These are phyloP conservation scores for Cabera pusaria DNA, from an alignment of 2,888 invertebrate species.

Conservation along the genomic window DNA sequence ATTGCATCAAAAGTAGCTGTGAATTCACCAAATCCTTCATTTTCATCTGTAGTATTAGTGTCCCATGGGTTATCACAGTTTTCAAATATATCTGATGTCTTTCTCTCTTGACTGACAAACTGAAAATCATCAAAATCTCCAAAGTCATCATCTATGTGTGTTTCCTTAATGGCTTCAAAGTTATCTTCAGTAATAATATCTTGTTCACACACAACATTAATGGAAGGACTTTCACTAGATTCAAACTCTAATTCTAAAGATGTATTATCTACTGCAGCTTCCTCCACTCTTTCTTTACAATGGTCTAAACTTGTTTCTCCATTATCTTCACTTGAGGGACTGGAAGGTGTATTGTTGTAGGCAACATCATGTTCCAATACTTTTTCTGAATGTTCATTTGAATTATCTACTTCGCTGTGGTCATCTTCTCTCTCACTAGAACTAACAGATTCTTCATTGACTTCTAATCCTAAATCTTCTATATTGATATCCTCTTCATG, in stretches of 20 bases:
- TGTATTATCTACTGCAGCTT: conserved; percentile 23
- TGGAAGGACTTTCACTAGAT: conserved; percentile 14
- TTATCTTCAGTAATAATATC: conserved; percentile 12
- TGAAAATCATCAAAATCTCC: conserved; percentile 81
- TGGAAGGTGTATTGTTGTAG: conserved; percentile 30
- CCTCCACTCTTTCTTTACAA: conserved; percentile 22
- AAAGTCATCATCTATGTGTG: conserved; percentile 64
- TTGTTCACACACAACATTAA: conserved; percentile 14
- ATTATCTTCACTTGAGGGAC: conserved; percentile 31
- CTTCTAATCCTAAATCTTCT: conserved; percentile 64
- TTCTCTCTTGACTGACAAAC: conserved; percentile 47
- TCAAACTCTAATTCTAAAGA: conserved; percentile 17
- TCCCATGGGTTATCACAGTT: conserved; percentile 66
- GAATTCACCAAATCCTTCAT: conserved; percentile 60
- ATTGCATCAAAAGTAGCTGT: conserved; percentile 60
- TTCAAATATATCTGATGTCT: conserved; percentile 39
- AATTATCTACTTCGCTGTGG: conserved; percentile 31
- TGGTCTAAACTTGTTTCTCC: conserved; percentile 27
- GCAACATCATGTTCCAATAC: conserved; percentile 36
- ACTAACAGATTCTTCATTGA: conserved; percentile 45
- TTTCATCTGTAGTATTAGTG: conserved; percentile 42
- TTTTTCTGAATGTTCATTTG: conserved; percentile 32
- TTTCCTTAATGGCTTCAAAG: conserved; percentile 14
- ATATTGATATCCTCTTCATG: conserved; percentile 52
- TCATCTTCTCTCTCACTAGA: conserved; percentile 32